phyloP scores from a whole-genome alignment of 2,888 invertebrate genomes.

The Hesperia comma region DNA sequence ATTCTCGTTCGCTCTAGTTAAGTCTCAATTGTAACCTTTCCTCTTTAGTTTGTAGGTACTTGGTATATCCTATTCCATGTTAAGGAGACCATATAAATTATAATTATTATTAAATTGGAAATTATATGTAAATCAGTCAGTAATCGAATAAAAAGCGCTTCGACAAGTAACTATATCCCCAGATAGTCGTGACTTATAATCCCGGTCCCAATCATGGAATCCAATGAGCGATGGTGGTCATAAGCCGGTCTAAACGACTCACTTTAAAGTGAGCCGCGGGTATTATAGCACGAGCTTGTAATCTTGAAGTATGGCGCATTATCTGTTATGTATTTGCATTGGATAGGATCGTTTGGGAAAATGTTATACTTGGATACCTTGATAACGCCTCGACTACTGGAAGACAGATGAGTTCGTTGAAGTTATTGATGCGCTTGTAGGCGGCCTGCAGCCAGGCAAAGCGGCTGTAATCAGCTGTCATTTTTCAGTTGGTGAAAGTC shows the following conservation, averaged over 20 bases:
- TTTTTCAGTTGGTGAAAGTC: background rate
- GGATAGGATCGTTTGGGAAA: background rate
- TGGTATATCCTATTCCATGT: too few relatives aligned
- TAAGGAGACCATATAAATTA: too few relatives aligned
- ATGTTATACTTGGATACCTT: background rate
- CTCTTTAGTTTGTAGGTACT: too few relatives aligned
- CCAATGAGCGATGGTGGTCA: conserved; percentile 22
- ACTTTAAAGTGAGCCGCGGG: conserved; percentile 20
- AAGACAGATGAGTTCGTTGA: background rate
- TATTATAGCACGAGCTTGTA: conserved; percentile 1
- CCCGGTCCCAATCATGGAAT: conserved; percentile 16
- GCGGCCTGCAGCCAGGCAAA: background rate
- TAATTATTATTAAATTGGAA: background rate
- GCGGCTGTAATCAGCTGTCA: background rate
- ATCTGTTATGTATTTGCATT: conserved; percentile 8
- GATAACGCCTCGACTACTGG: background rate
- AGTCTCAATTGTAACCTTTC: too few relatives aligned
- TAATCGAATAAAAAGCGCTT: background rate
- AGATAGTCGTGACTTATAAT: conserved; percentile 21
- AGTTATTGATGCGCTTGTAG: background rate
- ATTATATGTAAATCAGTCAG: background rate
- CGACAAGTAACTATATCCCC: conserved; percentile 6
- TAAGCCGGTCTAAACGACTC: conserved; percentile 26
- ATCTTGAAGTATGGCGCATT: conserved; percentile 19
- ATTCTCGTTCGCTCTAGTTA: too few relatives aligned